Evolutionary conservation across 2,113 vertebrate genomes (phyloP).

Genomic region (Desmodus rotundus): DNA sequence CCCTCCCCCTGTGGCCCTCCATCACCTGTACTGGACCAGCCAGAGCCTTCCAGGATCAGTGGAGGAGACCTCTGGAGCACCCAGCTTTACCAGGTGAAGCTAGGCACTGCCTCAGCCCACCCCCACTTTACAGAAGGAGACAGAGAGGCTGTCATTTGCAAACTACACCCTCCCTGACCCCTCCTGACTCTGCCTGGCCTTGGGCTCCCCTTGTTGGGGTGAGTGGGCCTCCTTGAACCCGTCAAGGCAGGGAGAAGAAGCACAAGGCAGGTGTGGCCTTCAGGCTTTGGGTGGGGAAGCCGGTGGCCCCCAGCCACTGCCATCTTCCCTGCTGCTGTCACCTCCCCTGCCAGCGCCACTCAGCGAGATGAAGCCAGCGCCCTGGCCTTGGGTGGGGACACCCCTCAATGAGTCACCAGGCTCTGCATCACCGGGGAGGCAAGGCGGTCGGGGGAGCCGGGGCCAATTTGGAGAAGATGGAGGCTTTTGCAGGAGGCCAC

Average conservation of each 20-base stretch:
- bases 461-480: slow-evolving; percentile 31
- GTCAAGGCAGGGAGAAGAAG: background rate
- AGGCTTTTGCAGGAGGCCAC: background rate
- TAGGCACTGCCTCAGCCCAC: background rate
- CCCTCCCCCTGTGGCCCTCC: background rate
- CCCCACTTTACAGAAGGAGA: background rate
- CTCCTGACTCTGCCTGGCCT: background rate
- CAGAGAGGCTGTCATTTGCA: background rate
- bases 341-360: background rate
- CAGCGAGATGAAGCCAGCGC: background rate
- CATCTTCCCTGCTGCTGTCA: background rate
- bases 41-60: background rate
- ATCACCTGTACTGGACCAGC: background rate
- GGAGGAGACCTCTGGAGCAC: background rate
- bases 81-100: background rate
- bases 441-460: background rate
- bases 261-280: slow-evolving; percentile 84
- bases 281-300: slow-evolving; percentile 80
- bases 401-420: rapidly evolving
- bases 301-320: too few species aligned
- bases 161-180: background rate
- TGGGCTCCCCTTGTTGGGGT: background rate
- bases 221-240: background rate
- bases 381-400: background rate
- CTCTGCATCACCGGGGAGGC: background rate